Conservation (phyloP, 2,888 invertebrate species). For the Pogonocherus hispidulus region DNA sequence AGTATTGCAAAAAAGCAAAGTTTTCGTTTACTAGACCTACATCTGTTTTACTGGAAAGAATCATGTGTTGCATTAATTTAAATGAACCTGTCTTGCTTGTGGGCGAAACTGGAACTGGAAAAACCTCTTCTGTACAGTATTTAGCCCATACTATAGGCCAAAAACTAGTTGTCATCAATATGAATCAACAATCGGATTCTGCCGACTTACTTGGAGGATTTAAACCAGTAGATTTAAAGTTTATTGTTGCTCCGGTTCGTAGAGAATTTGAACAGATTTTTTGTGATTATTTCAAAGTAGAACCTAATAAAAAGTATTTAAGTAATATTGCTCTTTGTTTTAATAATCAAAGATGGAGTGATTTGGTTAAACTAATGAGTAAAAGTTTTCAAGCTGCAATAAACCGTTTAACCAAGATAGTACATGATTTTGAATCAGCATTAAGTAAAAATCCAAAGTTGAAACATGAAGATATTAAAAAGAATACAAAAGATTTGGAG, state of each 20-base stretch:
- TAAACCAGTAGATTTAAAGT: conserved; percentile 94
- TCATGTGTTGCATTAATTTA: conserved; percentile 85
- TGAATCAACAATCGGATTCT: conserved; percentile 99
- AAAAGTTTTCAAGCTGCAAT: conserved; percentile 80
- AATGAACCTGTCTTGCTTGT: conserved; percentile 94
- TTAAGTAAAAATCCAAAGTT: not conserved
- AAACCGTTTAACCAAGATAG: conserved; percentile 66
- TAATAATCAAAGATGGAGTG: conserved; percentile 79
- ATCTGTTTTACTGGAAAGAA: conserved; percentile 86
- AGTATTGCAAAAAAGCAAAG: conserved; percentile 64
- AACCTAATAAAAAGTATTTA: conserved; percentile 87
- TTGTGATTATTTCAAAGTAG: conserved; percentile 80
- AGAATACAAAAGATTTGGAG: conserved; percentile 65
- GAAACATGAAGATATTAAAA: conserved; percentile 32
- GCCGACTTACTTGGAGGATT: conserved; percentile 97
- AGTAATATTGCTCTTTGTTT: conserved; percentile 84
- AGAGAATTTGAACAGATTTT: conserved; percentile 89
- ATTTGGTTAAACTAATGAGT: conserved; percentile 82
- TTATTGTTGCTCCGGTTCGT: conserved; percentile 84
- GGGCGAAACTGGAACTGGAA: conserved; percentile 99
- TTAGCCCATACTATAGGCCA: conserved; percentile 87
- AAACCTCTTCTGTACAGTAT: conserved; percentile 95
- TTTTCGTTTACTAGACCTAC: conserved; percentile 90
- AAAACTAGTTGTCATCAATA: conserved; percentile 93
- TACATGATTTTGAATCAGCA: conserved; percentile 38